phyloP scores from a whole-genome alignment of 2,797 vertebrate genomes.

The Lerista edwardsae region DNA sequence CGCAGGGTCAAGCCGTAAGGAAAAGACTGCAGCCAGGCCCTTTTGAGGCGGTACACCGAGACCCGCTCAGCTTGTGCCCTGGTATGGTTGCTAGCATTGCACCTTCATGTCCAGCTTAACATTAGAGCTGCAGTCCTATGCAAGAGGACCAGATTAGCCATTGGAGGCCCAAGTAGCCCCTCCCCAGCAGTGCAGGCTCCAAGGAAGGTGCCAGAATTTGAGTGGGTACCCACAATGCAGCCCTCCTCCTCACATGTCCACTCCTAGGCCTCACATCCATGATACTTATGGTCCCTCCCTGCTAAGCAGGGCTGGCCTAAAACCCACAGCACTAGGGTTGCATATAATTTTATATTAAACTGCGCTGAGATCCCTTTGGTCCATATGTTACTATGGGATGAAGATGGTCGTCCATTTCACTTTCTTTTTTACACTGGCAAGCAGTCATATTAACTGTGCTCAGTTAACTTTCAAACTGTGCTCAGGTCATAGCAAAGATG shows the following conservation, averaged over 20 bases:
- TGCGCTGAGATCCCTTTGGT: too few species aligned
- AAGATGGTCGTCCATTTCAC: conserved; percentile 91
- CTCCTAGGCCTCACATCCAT: not conserved
- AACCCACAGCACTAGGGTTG: too few species aligned
- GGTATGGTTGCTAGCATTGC: not conserved
- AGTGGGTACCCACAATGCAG: not conserved
- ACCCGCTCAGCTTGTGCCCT: too few species aligned
- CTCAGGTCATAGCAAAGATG: too few species aligned
- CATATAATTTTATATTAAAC: too few species aligned
- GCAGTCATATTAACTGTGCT: conserved; percentile 87
- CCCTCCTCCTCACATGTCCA: too few species aligned
- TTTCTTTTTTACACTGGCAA: conserved; percentile 99
- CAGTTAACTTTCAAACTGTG: too few species aligned
- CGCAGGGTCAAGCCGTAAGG: not conserved
- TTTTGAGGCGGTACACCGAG: too few species aligned
- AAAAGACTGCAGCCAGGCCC: too few species aligned
- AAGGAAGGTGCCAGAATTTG: not conserved
- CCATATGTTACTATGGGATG: conserved; percentile 85
- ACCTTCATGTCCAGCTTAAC: not conserved
- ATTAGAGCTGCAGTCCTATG: not conserved
- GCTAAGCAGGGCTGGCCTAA: too few species aligned
- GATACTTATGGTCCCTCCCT: too few species aligned
- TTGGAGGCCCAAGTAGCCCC: not conserved
- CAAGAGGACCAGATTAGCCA: not conserved
- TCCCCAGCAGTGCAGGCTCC: too few species aligned